phyloP scores from a whole-genome alignment of 2,113 vertebrate genomes.

The Polypterus bichir region DNA sequence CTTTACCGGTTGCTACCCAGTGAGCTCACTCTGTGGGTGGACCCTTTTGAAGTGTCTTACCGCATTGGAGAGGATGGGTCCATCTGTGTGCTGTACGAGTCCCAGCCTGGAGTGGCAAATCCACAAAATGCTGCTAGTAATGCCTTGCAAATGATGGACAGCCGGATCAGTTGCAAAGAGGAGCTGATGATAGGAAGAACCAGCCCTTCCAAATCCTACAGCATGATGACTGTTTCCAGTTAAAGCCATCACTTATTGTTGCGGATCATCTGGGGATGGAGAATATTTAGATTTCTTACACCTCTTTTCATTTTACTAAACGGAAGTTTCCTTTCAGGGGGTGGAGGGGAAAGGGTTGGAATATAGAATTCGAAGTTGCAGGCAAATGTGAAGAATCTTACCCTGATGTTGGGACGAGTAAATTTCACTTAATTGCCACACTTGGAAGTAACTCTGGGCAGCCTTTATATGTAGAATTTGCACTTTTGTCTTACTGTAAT shows the following conservation, averaged over 20 bases:
- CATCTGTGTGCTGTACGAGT: slow-evolving; percentile 96
- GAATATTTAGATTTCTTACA: slow-evolving; percentile 57
- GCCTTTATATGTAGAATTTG: slow-evolving; percentile 45
- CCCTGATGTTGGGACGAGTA: slow-evolving; percentile 17
- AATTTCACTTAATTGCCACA: neutral
- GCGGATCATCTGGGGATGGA: slow-evolving; percentile 77
- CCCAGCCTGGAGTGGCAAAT: slow-evolving; percentile 60
- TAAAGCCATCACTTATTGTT: slow-evolving; percentile 55
- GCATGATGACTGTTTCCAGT: slow-evolving; percentile 98
- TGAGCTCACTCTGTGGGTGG: slow-evolving; percentile 98
- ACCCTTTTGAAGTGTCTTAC: slow-evolving; percentile 97
- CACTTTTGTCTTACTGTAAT: slow-evolving; percentile 52
- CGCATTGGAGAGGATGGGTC: slow-evolving; percentile 96
- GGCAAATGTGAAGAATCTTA: slow-evolving; percentile 37
- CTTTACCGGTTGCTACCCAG: slow-evolving; percentile 93
- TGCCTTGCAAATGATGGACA: slow-evolving; percentile 80
- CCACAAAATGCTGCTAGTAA: slow-evolving; percentile 48
- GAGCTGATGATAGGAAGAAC: slow-evolving; percentile 90
- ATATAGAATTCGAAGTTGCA: slow-evolving; percentile 57
- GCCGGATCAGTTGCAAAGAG: slow-evolving; percentile 97
- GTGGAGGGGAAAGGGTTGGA: slow-evolving; percentile 50
- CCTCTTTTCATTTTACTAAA: slow-evolving; percentile 26
- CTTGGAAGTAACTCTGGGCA: slow-evolving; percentile 4
- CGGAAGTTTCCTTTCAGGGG: slow-evolving; percentile 38
- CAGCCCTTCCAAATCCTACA: slow-evolving; percentile 94